Conservation (phyloP, 2,113 vertebrate species). For the Zingel zingel region DNA sequence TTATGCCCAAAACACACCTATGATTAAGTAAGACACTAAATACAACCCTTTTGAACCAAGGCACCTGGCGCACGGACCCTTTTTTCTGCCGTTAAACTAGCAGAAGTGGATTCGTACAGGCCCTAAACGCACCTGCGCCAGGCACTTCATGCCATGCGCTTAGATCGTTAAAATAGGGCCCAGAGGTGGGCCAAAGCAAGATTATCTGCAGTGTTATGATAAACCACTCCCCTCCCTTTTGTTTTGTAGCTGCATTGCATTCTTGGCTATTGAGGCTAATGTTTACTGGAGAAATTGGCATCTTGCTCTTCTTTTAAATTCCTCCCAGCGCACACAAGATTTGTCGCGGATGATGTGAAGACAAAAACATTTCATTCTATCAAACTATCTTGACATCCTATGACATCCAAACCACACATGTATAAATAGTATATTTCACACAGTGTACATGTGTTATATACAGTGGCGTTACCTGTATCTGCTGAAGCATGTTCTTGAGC, state of each 20-base stretch:
- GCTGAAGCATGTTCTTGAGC: constrained; percentile 95
- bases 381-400: not conserved
- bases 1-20: too few relatives aligned
- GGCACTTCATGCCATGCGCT: too few relatives aligned
- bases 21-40: too few relatives aligned
- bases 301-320: too few relatives aligned
- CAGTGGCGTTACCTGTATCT: constrained; percentile 91
- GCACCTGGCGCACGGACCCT: too few relatives aligned
- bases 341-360: not conserved
- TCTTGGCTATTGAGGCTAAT: not conserved
- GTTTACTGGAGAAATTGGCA: not conserved
- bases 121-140: too few relatives aligned
- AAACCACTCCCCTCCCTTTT: not conserved
- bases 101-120: too few relatives aligned
- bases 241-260: not conserved
- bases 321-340: not conserved
- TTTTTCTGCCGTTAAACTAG: too few relatives aligned
- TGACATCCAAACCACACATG: not conserved
- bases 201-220: not conserved
- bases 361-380: not conserved
- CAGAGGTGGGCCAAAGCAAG: too few relatives aligned
- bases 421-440: not conserved
- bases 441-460: not conserved
- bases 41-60: too few relatives aligned
- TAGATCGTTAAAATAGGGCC: too few relatives aligned